Evolutionary conservation across 2,888 invertebrate genomes (phyloP), one percentile per base, ranked within the genome.

Genomic region (Tethea ocularis): DNA sequence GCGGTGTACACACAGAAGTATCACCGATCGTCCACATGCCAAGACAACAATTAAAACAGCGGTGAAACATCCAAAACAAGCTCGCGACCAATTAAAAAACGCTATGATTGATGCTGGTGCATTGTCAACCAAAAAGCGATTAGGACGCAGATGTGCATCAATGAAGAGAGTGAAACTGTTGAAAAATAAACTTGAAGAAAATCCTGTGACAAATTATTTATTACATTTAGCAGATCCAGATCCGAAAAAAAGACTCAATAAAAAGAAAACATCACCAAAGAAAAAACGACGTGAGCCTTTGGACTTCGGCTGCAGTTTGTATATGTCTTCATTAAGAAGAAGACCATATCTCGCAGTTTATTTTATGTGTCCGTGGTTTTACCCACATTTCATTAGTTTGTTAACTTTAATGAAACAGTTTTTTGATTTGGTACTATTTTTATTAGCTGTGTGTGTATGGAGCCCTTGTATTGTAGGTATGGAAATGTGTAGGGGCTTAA

Each of bases 391-490:
- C 58, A 56, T 77, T n/a, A 67, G 66, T 58, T 52, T 79, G 22
- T 33, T 80, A 10, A 68, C 62, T 54, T 59, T 71, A 11, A 76
- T 72, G 71, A 72, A 61, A 60, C 72, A 74, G 52, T 72, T 77
- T 57, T 63, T 66, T 29, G 74, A 83, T 66, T 56, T 78, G 29
- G n/a, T 74, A 33, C 60, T 80, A 33, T 82, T 79, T 66, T 59
- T 81, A 41, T 58, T 78, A 22, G 78, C 78, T 15, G 69, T 72
- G 24, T 61, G 71, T 13, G 71, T 80, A 33, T 79, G 77, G 74
- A 74, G 79, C 65, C 82, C 83, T 13, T 82, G 80, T 74, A 68
- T 79, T 59, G 58, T 78, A 13, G 62, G 67, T 36, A 63, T 69
- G 59, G 71, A 75, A 62, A 54, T 75, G 24, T 77, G 69, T 59